Evolutionary conservation across 1,140 invertebrate genomes (phyloP).

Genomic region (Dinoponera quadriceps): DNA sequence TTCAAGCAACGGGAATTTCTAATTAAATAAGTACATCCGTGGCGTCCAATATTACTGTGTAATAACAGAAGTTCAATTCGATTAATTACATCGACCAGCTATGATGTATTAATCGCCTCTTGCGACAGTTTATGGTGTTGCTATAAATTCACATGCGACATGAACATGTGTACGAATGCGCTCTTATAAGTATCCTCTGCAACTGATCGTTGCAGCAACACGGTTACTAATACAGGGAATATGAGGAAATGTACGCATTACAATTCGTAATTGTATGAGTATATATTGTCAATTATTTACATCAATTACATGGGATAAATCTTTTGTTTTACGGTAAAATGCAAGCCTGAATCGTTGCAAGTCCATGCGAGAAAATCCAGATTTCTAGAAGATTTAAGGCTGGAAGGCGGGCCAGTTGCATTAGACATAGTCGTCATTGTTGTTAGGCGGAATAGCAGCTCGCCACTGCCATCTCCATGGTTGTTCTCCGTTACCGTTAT

Average conservation of each 20-base stretch:
- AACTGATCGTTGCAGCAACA: background rate
- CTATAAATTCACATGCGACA: background rate
- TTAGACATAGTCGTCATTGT: no score
- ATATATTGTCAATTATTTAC: slow-evolving; percentile 22
- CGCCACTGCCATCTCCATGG: no score
- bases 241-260: background rate
- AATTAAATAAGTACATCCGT: background rate
- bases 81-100: background rate
- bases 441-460: no score
- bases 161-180: background rate
- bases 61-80: background rate
- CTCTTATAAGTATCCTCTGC: background rate
- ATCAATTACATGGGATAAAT: background rate
- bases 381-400: no score
- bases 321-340: background rate
- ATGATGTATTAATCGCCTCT: background rate
- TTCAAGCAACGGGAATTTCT: background rate
- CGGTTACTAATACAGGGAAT: background rate
- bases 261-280: background rate
- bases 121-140: background rate
- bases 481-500: no score
- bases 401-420: no score
- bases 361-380: background rate
- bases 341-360: background rate
- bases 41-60: background rate